These are phyloP conservation scores for Drosophila tanythrix DNA, from an alignment of 2,888 invertebrate genomes.

Conservation along the genomic window DNA sequence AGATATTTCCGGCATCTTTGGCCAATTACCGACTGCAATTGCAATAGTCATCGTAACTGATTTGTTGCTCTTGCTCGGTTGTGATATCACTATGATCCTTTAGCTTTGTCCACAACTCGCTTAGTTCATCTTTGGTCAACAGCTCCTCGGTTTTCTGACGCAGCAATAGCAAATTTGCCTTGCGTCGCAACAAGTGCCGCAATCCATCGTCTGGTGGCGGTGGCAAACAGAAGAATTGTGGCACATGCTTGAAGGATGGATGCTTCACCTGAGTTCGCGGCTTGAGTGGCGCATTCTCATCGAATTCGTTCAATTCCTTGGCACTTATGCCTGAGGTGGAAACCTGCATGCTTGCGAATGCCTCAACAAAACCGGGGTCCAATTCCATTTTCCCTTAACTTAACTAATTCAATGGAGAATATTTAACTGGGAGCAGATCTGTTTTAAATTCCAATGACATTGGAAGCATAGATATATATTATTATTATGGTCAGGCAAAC, in stretches of 20 bases:
- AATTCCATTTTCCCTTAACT: slow-evolving; percentile 69
- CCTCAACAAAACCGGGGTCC: slow-evolving; percentile 77
- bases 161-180: slow-evolving; percentile 94
- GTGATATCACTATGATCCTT: slow-evolving; percentile 90
- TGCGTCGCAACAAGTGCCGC: slow-evolving; percentile 93
- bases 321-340: slow-evolving; percentile 46
- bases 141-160: slow-evolving; percentile 93
- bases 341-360: slow-evolving; percentile 71
- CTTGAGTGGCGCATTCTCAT: slow-evolving; percentile 41
- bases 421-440: background rate
- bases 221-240: slow-evolving; percentile 91
- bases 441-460: background rate
- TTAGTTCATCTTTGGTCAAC: slow-evolving; percentile 94
- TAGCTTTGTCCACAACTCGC: slow-evolving; percentile 92
- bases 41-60: slow-evolving; percentile 93
- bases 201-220: slow-evolving; percentile 92
- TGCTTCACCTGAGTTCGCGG: slow-evolving; percentile 42
- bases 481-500: too few relatives aligned
- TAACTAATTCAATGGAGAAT: background rate
- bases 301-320: slow-evolving; percentile 63
- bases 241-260: slow-evolving; percentile 87
- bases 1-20: slow-evolving; percentile 92
- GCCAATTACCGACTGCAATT: slow-evolving; percentile 91
- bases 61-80: slow-evolving; percentile 91
- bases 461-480: background rate